phyloP scores from a whole-genome alignment of 2,888 invertebrate genomes.

The Drosophila hawaiiensis region DNA sequence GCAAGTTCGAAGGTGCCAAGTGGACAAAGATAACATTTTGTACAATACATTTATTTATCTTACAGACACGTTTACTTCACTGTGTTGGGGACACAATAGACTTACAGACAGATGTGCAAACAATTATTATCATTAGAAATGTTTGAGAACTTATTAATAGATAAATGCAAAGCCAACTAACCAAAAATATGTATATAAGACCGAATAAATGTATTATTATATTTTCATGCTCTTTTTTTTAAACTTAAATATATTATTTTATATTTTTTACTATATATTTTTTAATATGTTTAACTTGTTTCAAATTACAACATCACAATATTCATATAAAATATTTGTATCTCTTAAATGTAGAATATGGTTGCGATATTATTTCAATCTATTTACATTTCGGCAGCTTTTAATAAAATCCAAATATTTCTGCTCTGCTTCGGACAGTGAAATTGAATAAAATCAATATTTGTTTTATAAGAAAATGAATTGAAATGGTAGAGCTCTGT shows the following conservation, averaged over 20 bases:
- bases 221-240: background rate
- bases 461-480: background rate
- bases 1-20: background rate
- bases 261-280: background rate
- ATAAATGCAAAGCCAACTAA: no score
- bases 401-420: background rate
- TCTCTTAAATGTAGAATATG: background rate
- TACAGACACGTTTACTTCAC: background rate
- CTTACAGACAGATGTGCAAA: background rate
- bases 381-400: background rate
- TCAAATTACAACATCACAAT: background rate
- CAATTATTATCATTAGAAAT: background rate
- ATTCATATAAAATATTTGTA: background rate
- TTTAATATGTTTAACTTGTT: background rate
- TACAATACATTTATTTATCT: background rate
- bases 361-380: background rate
- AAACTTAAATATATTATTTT: background rate
- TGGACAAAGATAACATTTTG: background rate
- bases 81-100: background rate
- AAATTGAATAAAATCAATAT: background rate
- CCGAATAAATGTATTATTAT: background rate
- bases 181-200: no score
- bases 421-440: background rate
- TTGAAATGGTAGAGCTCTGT: background rate
- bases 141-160: background rate